phyloP scores from a whole-genome alignment of 2,113 vertebrate genomes.

The Pycnonotus jocosus region DNA sequence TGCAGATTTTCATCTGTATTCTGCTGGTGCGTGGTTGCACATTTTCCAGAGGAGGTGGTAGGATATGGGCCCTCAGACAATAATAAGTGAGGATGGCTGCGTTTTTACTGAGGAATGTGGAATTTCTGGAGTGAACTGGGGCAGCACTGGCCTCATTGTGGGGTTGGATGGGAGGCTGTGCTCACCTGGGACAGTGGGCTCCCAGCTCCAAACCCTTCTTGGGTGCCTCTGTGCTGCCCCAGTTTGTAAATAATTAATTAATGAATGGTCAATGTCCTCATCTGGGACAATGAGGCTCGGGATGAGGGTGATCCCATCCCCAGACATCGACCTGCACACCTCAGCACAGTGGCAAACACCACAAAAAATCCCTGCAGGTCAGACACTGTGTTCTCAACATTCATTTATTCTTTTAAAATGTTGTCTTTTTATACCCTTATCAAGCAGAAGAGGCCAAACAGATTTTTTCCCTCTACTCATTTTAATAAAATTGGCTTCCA shows the following conservation, averaged over 20 bases:
- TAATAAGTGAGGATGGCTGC: neutral
- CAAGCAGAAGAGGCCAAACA: slow-evolving; percentile 36
- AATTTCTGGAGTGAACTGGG: neutral
- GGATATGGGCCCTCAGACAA: neutral
- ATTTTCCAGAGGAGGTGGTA: neutral
- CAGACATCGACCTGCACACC: neutral
- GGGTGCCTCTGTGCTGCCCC: neutral
- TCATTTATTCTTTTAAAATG: slow-evolving; percentile 1
- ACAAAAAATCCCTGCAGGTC: neutral
- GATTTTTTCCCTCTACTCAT: slow-evolving; percentile 29
- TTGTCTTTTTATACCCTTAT: slow-evolving; percentile 19
- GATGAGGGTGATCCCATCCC: neutral
- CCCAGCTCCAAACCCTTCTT: neutral
- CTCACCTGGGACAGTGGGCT: neutral
- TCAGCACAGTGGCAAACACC: neutral
- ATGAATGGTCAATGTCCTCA: rapidly evolving
- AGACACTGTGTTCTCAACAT: neutral
- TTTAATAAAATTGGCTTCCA: slow-evolving; percentile 58
- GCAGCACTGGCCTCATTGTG: rapidly evolving
- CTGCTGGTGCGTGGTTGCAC: neutral
- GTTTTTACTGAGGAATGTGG: neutral
- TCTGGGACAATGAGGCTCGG: neutral
- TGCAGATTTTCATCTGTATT: slow-evolving; percentile 19
- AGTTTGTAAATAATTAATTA: neutral
- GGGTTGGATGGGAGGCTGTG: rapidly evolving